Evolutionary conservation across 2,888 invertebrate species (phyloP).

Genomic region (Beris chalybata): DNA sequence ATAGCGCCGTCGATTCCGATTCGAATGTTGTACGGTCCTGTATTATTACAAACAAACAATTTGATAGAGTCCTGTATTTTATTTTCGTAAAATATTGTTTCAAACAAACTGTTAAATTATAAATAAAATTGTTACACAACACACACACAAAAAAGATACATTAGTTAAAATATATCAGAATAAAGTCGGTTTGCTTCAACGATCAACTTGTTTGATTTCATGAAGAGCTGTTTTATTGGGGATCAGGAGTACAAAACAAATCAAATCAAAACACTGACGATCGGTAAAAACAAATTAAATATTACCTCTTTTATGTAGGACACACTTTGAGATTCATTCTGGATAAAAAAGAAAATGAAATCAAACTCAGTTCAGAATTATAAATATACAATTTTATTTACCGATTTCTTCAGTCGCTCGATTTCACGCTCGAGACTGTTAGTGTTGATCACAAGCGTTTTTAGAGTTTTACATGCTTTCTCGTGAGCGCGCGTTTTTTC

Average conservation of each 20-base stretch:
- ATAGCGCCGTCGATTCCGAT: conserved; percentile 8
- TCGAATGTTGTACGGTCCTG: conserved; percentile 12
- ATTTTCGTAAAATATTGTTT: neutral
- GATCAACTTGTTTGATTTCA: conserved; percentile 26
- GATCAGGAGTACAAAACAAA: conserved; percentile 12
- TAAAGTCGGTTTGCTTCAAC: conserved; percentile 25
- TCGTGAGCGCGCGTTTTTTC: conserved; percentile 49
- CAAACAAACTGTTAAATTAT: neutral
- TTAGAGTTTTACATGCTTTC: conserved; percentile 50
- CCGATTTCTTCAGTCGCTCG: conserved; percentile 43
- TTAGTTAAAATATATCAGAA: conserved; percentile 14
- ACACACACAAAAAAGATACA: neutral
- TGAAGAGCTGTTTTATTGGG: conserved; percentile 28
- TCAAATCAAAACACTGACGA: neutral
- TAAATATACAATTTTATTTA: conserved; percentile 7
- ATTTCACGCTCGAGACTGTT: conserved; percentile 50
- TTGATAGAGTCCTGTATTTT: conserved; percentile 2
- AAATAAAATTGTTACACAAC: neutral
- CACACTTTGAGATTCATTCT: conserved; percentile 22
- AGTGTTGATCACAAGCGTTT: conserved; percentile 49
- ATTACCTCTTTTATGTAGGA: conserved; percentile 36
- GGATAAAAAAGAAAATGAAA: neutral
- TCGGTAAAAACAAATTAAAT: neutral
- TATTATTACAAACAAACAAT: conserved; percentile 8
- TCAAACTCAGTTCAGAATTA: too few species aligned